Percentiles rank a stretch among this genome's conserved stretches.
phyloP scores from a whole-genome alignment of 2,888 invertebrate genomes.

The Aleiodes alternator region DNA sequence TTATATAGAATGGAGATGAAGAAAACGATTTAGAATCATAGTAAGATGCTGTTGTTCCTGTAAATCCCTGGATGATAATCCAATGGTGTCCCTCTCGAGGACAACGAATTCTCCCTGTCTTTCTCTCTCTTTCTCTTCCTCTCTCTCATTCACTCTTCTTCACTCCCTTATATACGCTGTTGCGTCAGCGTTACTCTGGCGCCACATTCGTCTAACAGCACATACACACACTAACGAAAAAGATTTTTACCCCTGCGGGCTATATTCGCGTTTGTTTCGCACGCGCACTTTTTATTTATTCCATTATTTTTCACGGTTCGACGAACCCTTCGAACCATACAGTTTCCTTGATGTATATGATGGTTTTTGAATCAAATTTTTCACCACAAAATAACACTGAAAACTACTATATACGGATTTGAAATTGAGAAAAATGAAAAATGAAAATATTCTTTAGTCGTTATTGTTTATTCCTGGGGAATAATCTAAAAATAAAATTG shows the following conservation, averaged over 20 bases:
- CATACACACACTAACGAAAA: constrained; percentile 1
- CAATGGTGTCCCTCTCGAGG: background rate
- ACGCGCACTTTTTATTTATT: constrained; percentile 42
- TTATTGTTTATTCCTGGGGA: background rate
- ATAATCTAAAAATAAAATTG: no score
- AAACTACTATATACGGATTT: background rate
- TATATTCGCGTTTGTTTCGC: constrained; percentile 44
- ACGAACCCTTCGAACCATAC: constrained; percentile 37
- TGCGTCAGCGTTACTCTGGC: constrained; percentile 70
- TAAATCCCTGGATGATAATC: constrained; percentile 37
- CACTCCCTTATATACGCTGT: constrained; percentile 61
- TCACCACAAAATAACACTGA: constrained; percentile 14
- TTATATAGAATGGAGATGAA: background rate
- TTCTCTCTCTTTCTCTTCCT: constrained; percentile 27
- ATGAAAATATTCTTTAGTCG: background rate
- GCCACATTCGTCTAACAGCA: constrained; percentile 65
- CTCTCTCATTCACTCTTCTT: constrained; percentile 9
- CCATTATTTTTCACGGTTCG: constrained; percentile 46
- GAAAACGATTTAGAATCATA: background rate
- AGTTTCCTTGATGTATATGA: constrained; percentile 12
- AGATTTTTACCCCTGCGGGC: constrained; percentile 30
- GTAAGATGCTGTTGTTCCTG: constrained; percentile 32
- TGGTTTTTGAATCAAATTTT: constrained; percentile 22
- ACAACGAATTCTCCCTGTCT: constrained; percentile 38
- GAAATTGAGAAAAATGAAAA: background rate